Percentiles rank a stretch among this genome's conserved stretches.
These are phyloP conservation scores for Noctua janthina DNA, from an alignment of 2,888 invertebrate species.

Conservation along the genomic window DNA sequence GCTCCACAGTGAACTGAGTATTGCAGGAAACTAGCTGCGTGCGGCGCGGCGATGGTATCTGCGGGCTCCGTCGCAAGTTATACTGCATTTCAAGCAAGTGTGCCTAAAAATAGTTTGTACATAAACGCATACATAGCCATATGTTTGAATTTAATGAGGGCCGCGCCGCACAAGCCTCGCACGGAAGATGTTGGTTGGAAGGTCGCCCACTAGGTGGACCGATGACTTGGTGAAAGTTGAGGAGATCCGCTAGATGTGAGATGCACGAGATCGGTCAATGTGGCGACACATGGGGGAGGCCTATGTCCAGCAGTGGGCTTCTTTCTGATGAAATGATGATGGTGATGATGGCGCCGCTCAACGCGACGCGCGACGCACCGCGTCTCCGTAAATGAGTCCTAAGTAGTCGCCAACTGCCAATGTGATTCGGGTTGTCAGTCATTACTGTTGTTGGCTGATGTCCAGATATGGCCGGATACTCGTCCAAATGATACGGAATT, in stretches of 20 bases:
- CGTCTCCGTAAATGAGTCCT: background rate
- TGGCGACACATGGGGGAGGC: too few species aligned
- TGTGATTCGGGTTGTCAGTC: constrained; percentile 14
- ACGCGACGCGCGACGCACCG: background rate
- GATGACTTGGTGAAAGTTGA: background rate
- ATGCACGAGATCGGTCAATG: background rate
- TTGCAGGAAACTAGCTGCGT: background rate
- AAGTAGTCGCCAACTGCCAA: constrained; percentile 1
- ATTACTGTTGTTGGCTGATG: constrained; percentile 16
- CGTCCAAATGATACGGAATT: constrained; percentile 40
- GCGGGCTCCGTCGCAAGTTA: fast-evolving
- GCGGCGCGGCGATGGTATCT: background rate
- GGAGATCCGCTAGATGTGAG: background rate
- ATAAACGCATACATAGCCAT: too few species aligned
- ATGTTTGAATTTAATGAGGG: too few species aligned
- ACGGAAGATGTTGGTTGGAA: background rate
- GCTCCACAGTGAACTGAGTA: background rate
- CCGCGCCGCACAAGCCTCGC: background rate
- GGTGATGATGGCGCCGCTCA: too few species aligned
- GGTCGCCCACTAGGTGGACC: background rate
- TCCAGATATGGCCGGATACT: constrained; percentile 24
- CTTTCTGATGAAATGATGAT: too few species aligned
- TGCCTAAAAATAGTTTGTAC: background rate
- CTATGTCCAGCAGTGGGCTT: too few species aligned
- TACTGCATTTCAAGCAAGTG: background rate